A percentile compares a stretch with the other conserved stretches of the same genome.
phyloP scores from a whole-genome alignment of 2,888 invertebrate genomes.

The Hanleya hanleyi region DNA sequence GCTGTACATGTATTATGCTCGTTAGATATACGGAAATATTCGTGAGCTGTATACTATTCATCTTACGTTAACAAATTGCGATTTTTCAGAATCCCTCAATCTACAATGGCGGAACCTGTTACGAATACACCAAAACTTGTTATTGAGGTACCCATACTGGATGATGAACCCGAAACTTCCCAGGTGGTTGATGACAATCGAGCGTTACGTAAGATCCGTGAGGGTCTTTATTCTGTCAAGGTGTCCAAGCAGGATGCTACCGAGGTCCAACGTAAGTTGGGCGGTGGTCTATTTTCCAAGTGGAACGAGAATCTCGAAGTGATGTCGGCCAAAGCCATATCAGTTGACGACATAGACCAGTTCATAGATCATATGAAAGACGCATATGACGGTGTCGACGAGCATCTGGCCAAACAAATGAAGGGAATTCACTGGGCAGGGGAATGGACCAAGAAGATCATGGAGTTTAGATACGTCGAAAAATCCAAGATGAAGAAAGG shows the following conservation, averaged over 20 bases:
- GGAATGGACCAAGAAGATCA: constrained; percentile 19
- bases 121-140: too few species aligned
- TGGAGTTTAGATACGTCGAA: constrained; percentile 17
- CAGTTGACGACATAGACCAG: not conserved
- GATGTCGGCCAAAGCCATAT: not conserved
- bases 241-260: not conserved
- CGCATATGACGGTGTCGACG: constrained; percentile 12
- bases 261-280: not conserved
- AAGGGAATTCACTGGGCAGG: constrained; percentile 10
- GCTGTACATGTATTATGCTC: too few species aligned
- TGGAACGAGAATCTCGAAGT: too few species aligned
- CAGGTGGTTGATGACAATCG: too few species aligned
- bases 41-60: too few species aligned
- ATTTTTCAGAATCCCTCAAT: too few species aligned
- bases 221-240: not conserved
- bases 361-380: not conserved
- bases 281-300: not conserved
- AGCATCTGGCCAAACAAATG: constrained; percentile 15
- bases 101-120: too few species aligned
- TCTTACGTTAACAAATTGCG: too few species aligned
- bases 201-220: too few species aligned
- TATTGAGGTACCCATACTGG: too few species aligned
- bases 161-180: too few species aligned
- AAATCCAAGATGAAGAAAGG: constrained; percentile 24
- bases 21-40: too few species aligned